Evolutionary conservation across 53 echinoderm and acorn worm genomes (phyloP).

Genomic region (Echinarachnius parma): DNA sequence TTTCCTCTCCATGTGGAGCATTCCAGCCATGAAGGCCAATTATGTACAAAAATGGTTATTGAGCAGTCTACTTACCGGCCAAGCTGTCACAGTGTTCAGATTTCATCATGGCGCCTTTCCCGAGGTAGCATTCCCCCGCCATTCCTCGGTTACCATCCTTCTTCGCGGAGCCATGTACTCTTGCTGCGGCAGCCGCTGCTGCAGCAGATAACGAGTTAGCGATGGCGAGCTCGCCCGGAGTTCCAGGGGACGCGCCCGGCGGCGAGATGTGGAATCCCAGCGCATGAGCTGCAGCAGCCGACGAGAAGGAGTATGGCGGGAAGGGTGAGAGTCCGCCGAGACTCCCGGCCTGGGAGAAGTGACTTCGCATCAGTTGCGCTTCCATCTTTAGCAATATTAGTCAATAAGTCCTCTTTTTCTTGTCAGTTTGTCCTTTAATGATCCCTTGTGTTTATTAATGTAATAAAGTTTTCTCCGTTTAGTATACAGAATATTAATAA

Average conservation of each 20-base stretch:
- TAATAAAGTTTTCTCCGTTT: too few species aligned
- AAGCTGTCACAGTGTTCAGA: background rate
- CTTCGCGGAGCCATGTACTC: constrained; percentile 29
- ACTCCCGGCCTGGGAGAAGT: constrained; percentile 38
- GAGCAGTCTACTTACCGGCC: too few species aligned
- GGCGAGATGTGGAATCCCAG: constrained; percentile 44
- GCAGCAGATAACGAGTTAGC: constrained; percentile 34
- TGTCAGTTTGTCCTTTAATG: too few species aligned
- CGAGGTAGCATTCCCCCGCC: constrained; percentile 12
- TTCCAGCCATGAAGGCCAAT: too few species aligned
- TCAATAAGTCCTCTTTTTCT: too few species aligned
- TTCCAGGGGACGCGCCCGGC: constrained; percentile 38
- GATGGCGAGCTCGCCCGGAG: constrained; percentile 28
- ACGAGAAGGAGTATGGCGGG: constrained; percentile 38
- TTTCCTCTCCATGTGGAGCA: too few species aligned
- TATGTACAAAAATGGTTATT: too few species aligned
- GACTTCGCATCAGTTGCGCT: constrained; percentile 36
- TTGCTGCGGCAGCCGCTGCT: constrained; percentile 21
- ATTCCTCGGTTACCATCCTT: constrained; percentile 32
- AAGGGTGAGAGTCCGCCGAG: constrained; percentile 36
- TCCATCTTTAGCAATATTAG: too few species aligned
- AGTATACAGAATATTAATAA: too few species aligned
- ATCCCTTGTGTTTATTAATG: too few species aligned
- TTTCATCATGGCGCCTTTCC: constrained; percentile 26
- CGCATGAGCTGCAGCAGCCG: constrained; percentile 29